These are phyloP conservation scores for Darevskia nairensis DNA, from an alignment of 2,797 vertebrate species.

Conservation along the genomic window DNA sequence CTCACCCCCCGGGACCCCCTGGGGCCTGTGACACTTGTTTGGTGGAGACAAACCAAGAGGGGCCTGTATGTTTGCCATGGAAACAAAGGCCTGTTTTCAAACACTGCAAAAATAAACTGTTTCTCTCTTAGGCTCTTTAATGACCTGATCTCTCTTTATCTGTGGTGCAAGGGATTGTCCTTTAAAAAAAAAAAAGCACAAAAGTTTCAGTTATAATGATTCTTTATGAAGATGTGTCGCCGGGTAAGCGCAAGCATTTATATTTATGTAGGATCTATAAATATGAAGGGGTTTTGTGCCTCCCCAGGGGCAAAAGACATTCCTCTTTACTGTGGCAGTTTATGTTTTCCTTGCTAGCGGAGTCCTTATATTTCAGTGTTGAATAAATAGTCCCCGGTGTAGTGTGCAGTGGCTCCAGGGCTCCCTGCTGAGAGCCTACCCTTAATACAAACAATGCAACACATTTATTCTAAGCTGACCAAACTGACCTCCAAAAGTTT, in stretches of 20 bases:
- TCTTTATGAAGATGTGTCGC: constrained; percentile 31
- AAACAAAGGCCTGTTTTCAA: constrained; percentile 84
- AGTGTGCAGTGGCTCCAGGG: constrained; percentile 86
- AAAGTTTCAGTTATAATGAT: not conserved
- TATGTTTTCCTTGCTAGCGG: constrained; percentile 71
- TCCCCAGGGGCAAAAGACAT: constrained; percentile 45
- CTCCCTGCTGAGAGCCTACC: constrained; percentile 95
- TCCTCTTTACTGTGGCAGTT: constrained; percentile 61
- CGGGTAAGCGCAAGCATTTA: constrained; percentile 59
- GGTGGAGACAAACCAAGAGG: constrained; percentile 69
- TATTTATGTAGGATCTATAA: constrained; percentile 56
- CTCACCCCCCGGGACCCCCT: constrained; percentile 24
- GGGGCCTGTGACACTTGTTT: constrained; percentile 57
- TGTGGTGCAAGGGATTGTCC: constrained; percentile 45
- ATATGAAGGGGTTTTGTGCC: constrained; percentile 59
- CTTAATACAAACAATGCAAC: constrained; percentile 92
- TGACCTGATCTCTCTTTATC: constrained; percentile 73
- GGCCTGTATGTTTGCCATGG: constrained; percentile 71
- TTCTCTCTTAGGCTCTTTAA: constrained; percentile 74
- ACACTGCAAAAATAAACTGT: constrained; percentile 73
- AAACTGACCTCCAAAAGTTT: constrained; percentile 93
- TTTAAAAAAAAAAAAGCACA: not conserved
- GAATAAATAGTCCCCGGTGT: constrained; percentile 86
- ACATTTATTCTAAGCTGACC: constrained; percentile 95
- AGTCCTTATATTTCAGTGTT: constrained; percentile 81